Conservation (phyloP, 1,140 invertebrate species). For the Bradynema listronoti region DNA sequence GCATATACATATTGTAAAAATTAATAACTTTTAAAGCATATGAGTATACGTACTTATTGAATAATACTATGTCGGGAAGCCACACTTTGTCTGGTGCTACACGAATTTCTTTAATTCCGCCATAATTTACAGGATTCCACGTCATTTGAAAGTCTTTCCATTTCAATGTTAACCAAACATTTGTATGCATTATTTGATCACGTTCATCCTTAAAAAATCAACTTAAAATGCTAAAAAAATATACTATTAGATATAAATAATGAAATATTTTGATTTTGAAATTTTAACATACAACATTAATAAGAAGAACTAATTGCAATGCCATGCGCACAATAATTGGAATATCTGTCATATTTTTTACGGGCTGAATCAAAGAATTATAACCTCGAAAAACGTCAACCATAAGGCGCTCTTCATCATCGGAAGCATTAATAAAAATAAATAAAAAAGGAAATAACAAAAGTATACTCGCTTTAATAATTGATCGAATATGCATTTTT, state of each 20-base stretch:
- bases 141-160: constrained; percentile 96
- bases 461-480: too few relatives aligned
- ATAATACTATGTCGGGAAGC: constrained; percentile 98
- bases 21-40: too few relatives aligned
- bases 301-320: constrained; percentile 93
- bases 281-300: constrained; percentile 72
- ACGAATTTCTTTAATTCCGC: constrained; percentile 85
- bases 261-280: not conserved
- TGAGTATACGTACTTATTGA: constrained; percentile 84
- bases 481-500: too few relatives aligned
- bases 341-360: constrained; percentile 83
- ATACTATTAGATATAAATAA: not conserved
- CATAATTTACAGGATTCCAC: constrained; percentile 96
- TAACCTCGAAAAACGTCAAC: constrained; percentile 72
- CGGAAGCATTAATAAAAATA: constrained; percentile 28
- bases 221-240: not conserved
- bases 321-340: constrained; percentile 83
- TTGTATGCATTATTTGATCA: constrained; percentile 57
- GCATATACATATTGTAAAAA: too few relatives aligned
- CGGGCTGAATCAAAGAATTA: constrained; percentile 96
- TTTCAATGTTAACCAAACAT: constrained; percentile 61
- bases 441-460: too few relatives aligned
- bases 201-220: constrained; percentile 67
- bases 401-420: constrained; percentile 53
- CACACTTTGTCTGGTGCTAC: constrained; percentile 89